Percentiles rank a stretch among this genome's conserved stretches.
Conservation (phyloP, 2,113 vertebrate genomes). For the Eulacestoma nigropectus region DNA sequence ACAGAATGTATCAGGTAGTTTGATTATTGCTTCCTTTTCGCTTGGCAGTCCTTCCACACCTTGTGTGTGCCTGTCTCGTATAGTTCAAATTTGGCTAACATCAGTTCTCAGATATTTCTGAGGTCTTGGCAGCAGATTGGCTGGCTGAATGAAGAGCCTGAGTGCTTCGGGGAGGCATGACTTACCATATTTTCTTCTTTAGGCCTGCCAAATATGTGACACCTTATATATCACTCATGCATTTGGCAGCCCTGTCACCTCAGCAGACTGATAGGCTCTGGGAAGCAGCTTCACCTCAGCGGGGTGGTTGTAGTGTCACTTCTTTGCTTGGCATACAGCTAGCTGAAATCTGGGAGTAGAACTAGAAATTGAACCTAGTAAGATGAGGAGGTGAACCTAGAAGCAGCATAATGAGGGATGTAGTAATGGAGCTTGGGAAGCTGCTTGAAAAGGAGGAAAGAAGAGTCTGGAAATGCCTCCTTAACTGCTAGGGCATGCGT, state of each 20-base stretch:
- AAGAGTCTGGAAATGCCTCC: neutral
- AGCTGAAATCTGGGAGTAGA: neutral
- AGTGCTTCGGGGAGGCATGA: neutral
- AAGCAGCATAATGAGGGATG: neutral
- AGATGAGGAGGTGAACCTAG: neutral
- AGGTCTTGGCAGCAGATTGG: neutral
- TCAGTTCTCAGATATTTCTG: neutral
- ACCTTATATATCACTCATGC: neutral
- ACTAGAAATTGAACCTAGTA: neutral
- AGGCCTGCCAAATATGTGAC: neutral
- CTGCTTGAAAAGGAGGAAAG: neutral
- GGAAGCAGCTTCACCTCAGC: neutral
- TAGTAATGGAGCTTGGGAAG: neutral
- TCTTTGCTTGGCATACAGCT: neutral
- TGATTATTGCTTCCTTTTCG: neutral
- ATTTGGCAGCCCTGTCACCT: neutral
- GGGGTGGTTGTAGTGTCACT: neutral
- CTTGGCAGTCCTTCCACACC: neutral
- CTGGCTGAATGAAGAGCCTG: neutral
- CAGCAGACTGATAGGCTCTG: neutral
- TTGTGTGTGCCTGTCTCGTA: neutral
- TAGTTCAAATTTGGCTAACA: neutral
- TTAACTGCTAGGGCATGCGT: neutral
- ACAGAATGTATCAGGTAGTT: neutral
- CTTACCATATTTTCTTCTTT: neutral